Percentiles rank a stretch among this genome's conserved stretches.
These are phyloP conservation scores for Dichetophora obliterata DNA, from an alignment of 2,888 invertebrate species.

Conservation along the genomic window DNA sequence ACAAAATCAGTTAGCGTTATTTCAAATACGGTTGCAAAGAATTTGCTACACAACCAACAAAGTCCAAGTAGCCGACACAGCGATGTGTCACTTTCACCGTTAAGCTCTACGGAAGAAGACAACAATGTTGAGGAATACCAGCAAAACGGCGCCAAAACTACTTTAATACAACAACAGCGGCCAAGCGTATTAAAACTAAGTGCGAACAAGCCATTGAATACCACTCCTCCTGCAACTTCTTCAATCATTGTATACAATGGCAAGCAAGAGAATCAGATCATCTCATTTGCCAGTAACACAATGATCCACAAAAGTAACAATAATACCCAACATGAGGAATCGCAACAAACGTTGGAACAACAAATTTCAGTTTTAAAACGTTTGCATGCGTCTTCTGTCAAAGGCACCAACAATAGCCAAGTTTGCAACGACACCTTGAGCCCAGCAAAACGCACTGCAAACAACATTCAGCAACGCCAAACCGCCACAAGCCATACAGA, in stretches of 20 bases:
- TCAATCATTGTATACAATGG: neutral
- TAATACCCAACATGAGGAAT: conserved; percentile 17
- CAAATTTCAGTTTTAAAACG: conserved; percentile 49
- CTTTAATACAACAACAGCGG: neutral
- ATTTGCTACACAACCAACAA: conserved; percentile 48
- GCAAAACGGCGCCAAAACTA: conserved; percentile 14
- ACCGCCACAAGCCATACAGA: conserved; percentile 45
- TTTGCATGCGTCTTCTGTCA: conserved; percentile 35
- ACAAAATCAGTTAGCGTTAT: conserved; percentile 69
- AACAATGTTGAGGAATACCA: conserved; percentile 42
- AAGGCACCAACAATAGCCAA: neutral
- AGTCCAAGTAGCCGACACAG: conserved; percentile 51
- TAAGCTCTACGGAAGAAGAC: conserved; percentile 51
- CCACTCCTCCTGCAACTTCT: neutral
- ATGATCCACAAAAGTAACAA: conserved; percentile 9
- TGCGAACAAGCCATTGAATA: neutral
- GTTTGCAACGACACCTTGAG: neutral
- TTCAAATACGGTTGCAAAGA: conserved; percentile 63
- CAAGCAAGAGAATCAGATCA: neutral
- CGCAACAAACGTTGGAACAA: conserved; percentile 29
- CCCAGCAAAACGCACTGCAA: conserved; percentile 12
- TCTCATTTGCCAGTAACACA: neutral
- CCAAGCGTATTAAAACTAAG: conserved; percentile 17
- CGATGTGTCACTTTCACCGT: conserved; percentile 56
- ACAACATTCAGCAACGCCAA: conserved; percentile 16